These are phyloP conservation scores for Ceratina japonica DNA, from an alignment of 1,140 invertebrate species.

Conservation along the genomic window DNA sequence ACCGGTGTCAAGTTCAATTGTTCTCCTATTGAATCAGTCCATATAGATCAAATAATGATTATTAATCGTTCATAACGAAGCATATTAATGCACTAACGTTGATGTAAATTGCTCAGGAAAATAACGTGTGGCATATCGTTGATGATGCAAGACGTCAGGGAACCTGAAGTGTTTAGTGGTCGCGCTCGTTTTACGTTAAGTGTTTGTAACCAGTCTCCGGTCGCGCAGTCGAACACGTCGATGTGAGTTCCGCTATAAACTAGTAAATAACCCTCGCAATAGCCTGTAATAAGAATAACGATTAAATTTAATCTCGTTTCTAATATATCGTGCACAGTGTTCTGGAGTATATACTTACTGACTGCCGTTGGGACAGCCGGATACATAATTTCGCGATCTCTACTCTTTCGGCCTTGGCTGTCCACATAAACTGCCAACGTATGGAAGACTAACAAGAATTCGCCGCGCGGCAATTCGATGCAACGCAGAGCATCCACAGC, in stretches of 20 bases:
- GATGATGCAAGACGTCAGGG: constrained; percentile 88
- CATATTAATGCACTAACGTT: constrained; percentile 82
- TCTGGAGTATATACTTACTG: constrained; percentile 81
- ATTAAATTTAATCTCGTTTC: not conserved
- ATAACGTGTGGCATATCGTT: constrained; percentile 93
- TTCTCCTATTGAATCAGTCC: constrained; percentile 79
- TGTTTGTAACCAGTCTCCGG: constrained; percentile 98
- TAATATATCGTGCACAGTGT: not conserved
- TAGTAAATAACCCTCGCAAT: constrained; percentile 92
- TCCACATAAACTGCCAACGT: constrained; percentile 98
- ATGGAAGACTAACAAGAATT: constrained; percentile 93
- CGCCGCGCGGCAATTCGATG: constrained; percentile 88
- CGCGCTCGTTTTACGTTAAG: constrained; percentile 93
- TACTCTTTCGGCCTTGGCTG: constrained; percentile 90
- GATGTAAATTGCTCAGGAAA: constrained; percentile 91
- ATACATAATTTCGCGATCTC: constrained; percentile 98
- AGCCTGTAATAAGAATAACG: constrained; percentile 81
- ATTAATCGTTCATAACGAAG: not conserved
- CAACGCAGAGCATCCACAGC: constrained; percentile 92
- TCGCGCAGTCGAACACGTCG: constrained; percentile 96
- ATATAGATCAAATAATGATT: no score
- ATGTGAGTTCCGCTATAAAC: constrained; percentile 97
- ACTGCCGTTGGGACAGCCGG: constrained; percentile 92
- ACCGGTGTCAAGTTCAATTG: constrained; percentile 83
- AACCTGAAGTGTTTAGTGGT: constrained; percentile 88